Evolutionary conservation across 2,113 vertebrate genomes (phyloP), one percentile per base, ranked within the genome.

Genomic region (Haplochromis burtoni): DNA sequence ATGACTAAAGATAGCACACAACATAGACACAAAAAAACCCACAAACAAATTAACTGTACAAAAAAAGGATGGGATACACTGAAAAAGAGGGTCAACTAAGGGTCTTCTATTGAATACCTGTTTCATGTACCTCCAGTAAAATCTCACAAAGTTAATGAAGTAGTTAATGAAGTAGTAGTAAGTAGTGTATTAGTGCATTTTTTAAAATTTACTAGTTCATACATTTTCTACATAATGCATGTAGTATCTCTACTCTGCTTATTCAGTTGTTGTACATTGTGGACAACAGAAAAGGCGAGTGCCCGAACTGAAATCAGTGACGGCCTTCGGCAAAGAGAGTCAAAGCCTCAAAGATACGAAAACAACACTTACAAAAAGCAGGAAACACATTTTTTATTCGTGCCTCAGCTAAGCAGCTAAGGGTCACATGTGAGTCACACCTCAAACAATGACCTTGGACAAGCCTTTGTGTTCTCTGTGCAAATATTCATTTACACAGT

Each of bases 391-490:
- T 73, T 57, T 42, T 33, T 81, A 17, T 76, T 82, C 24, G 68
- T 86, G 49, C 80, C 24, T 84, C 7, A n/a, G 16, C 33, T 54
- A 4, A 88, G 17, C 33, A 88, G 35, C 68, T 12, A 59, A 91
- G 66, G 54, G 89, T 91, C 87, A 86, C 42, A 14, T 81, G 79
- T 89, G 91, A 90, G 78, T 91, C 83, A 91, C 29, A 57, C 42
- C 86, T 88, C 63, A 88, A 63, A 87, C n/a, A 16, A 19, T 33
- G 49, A 38, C 87, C 71, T 89, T 91, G 85, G 61, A 86, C 55
- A 83, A 55, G 57, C 5, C 35, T 68, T 71, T 38, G 47, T 88
- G 76, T 78, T 81, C 38, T 81, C 38, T 53, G 79, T 19, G 24
- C 78, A 51, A 87, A 80, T 78, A 80, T 55, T 19, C 42, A 80